Percentiles rank a stretch among this genome's conserved stretches.
Conservation (phyloP, 2,888 invertebrate species). For the Rhagonycha fulva region DNA sequence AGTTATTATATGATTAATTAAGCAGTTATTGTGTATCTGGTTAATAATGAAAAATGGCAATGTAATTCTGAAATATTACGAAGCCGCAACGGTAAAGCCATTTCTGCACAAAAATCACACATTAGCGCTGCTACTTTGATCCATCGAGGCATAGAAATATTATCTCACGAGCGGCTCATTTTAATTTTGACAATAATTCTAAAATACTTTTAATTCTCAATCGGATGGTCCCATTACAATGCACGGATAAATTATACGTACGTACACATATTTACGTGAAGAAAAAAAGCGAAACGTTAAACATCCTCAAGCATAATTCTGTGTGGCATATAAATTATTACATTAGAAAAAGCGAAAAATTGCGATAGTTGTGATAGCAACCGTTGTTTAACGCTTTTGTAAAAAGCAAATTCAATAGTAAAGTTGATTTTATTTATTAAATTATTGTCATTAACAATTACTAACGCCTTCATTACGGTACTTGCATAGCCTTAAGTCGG, state of each 20-base stretch:
- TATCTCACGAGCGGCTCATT: background rate
- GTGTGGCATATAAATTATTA: background rate
- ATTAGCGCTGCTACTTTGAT: background rate
- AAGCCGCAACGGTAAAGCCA: background rate
- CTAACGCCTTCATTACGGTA: background rate
- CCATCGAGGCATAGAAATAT: background rate
- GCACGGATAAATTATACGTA: background rate
- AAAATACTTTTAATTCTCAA: background rate
- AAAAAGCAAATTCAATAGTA: background rate
- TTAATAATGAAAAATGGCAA: background rate
- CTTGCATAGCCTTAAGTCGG: background rate
- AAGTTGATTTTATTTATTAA: background rate
- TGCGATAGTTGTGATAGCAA: background rate
- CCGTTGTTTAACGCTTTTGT: background rate
- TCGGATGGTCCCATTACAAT: background rate
- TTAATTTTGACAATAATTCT: background rate
- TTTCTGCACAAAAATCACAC: background rate
- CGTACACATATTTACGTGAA: background rate
- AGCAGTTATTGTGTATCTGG: background rate
- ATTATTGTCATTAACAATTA: background rate
- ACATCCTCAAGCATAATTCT: background rate
- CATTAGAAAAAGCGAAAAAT: background rate
- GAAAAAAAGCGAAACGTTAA: background rate
- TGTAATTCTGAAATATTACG: background rate
- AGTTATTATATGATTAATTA: background rate